A percentile compares a stretch with the other conserved stretches of the same genome.
phyloP scores from a whole-genome alignment of 2,797 vertebrate genomes.

The Aselliscus stoliczkanus region DNA sequence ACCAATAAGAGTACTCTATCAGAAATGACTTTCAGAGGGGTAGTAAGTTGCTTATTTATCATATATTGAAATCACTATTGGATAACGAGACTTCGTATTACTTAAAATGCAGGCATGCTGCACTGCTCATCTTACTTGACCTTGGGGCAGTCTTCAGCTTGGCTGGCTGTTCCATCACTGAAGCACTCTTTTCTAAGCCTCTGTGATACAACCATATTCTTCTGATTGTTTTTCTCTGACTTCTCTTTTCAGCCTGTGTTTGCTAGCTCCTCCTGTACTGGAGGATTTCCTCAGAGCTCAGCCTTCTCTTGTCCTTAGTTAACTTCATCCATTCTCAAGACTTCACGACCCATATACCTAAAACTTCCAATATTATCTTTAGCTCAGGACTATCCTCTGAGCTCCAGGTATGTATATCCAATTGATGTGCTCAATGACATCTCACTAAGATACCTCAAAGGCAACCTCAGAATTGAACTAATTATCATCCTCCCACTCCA shows the following conservation, averaged over 20 bases:
- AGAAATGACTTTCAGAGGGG: background rate
- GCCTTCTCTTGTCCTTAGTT: background rate
- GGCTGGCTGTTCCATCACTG: accelerated
- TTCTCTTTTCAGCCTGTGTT: background rate
- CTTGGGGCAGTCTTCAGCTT: background rate
- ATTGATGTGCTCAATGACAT: background rate
- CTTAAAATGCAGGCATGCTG: background rate
- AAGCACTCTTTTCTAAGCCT: background rate
- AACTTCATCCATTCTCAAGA: background rate
- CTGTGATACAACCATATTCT: background rate
- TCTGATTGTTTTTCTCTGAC: background rate
- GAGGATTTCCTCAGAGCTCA: background rate
- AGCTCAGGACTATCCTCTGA: background rate
- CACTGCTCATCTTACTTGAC: background rate
- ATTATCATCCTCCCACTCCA: background rate
- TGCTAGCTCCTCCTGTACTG: background rate
- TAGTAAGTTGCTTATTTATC: background rate
- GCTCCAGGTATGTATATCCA: background rate
- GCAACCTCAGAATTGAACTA: background rate
- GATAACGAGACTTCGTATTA: background rate
- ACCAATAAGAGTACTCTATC: background rate
- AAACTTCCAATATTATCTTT: background rate
- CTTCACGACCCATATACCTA: background rate
- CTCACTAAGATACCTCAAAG: background rate
- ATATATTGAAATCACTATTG: background rate